These are phyloP conservation scores for Pseudomyrmex concolor DNA, from an alignment of 1,140 invertebrate genomes.

Conservation along the genomic window DNA sequence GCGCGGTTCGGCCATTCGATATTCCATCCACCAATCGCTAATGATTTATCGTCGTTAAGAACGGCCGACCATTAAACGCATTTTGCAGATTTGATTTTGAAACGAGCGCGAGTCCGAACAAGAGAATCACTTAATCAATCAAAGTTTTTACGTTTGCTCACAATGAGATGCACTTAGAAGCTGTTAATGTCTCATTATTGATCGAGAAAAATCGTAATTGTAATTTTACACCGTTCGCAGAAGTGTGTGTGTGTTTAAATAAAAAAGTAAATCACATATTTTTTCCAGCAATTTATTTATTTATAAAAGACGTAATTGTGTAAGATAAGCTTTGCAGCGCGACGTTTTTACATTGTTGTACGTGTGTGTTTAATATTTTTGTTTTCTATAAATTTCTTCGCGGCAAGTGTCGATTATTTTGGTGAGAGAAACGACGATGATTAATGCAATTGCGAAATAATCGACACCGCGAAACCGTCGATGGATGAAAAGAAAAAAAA, in stretches of 20 bases:
- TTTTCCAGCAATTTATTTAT: not conserved
- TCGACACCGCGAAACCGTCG: slow-evolving; percentile 42
- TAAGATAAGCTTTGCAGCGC: not conserved
- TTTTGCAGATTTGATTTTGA: slow-evolving; percentile 61
- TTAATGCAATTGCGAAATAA: slow-evolving; percentile 47
- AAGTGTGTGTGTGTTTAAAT: not conserved
- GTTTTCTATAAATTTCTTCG: not conserved
- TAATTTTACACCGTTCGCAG: not conserved
- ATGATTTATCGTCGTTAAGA: slow-evolving; percentile 71
- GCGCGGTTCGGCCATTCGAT: slow-evolving; percentile 58
- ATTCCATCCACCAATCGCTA: slow-evolving; percentile 69
- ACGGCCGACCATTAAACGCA: slow-evolving; percentile 64
- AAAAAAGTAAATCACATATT: not conserved
- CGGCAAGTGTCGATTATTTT: slow-evolving; percentile 18
- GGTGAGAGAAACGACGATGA: slow-evolving; percentile 10
- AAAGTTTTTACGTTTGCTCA: slow-evolving; percentile 1
- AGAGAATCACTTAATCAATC: slow-evolving; percentile 53
- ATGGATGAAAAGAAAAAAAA: slow-evolving; percentile 23
- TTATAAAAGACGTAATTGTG: not conserved
- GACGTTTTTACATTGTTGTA: not conserved
- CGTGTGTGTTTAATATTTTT: too few relatives aligned
- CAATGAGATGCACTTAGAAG: slow-evolving; percentile 52
- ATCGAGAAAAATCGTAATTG: not conserved
- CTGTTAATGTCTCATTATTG: slow-evolving; percentile 50
- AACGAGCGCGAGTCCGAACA: slow-evolving; percentile 40